These are phyloP conservation scores for Tigriopus japonicus DNA, from an alignment of 1,140 invertebrate species.

Conservation along the genomic window DNA sequence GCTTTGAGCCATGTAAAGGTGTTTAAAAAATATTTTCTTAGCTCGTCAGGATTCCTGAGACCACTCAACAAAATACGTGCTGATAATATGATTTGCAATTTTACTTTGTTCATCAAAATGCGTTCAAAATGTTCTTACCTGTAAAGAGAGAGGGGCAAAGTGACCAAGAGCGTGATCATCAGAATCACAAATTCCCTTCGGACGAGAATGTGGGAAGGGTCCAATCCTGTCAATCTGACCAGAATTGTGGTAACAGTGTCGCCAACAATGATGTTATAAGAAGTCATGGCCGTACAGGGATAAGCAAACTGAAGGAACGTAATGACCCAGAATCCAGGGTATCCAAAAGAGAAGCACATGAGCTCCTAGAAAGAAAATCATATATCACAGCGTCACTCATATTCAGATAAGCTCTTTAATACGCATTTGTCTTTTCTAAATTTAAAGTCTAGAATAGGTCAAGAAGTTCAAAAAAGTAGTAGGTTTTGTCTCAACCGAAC, in stretches of 20 bases:
- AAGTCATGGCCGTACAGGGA: slow-evolving; percentile 75
- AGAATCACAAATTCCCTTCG: slow-evolving; percentile 55
- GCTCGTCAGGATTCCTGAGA: no score
- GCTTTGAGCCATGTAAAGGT: no score
- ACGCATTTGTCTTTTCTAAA: no score
- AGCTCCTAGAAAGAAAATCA: slow-evolving; percentile 34
- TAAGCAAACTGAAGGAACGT: slow-evolving; percentile 62
- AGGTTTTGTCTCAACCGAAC: no score
- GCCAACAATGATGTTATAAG: slow-evolving; percentile 73
- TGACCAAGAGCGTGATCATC: slow-evolving; percentile 49
- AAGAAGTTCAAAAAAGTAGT: no score
- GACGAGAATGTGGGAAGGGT: slow-evolving; percentile 30
- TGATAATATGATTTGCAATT: no score
- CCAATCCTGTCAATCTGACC: slow-evolving; percentile 29
- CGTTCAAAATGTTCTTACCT: slow-evolving; percentile 26
- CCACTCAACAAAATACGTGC: no score
- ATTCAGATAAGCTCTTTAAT: no score
- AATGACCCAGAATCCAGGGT: slow-evolving; percentile 53
- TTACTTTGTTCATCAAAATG: no score
- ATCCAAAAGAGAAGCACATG: slow-evolving; percentile 60
- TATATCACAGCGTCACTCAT: no score
- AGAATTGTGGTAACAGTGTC: slow-evolving; percentile 71
- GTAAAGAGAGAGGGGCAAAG: slow-evolving; percentile 60
- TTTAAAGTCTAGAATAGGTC: no score
- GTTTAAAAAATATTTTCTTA: no score